These are phyloP conservation scores for Reticulitermes speratus DNA, from an alignment of 1,140 invertebrate species.

Conservation along the genomic window DNA sequence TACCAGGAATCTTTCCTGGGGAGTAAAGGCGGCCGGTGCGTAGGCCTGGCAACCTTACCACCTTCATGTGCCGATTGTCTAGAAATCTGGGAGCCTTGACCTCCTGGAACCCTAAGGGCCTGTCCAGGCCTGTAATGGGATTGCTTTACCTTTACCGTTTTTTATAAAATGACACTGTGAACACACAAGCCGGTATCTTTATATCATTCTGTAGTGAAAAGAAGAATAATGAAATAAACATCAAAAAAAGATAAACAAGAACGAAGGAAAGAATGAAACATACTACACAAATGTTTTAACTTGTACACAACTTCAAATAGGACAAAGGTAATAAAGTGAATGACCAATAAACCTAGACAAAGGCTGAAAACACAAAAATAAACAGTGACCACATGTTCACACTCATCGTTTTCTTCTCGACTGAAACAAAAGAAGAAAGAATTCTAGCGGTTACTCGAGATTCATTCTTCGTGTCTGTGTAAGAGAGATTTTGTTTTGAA, in stretches of 20 bases:
- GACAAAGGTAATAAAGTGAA: background rate
- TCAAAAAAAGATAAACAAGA: background rate
- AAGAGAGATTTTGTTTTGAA: background rate
- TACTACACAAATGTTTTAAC: constrained; percentile 19
- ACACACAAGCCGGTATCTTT: background rate
- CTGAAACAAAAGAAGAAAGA: background rate
- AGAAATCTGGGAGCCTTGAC: no score
- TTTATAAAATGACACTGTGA: background rate
- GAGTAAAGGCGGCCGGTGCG: no score
- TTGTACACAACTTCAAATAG: background rate
- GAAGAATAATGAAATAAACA: background rate
- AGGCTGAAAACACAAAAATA: background rate
- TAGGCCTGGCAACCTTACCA: no score
- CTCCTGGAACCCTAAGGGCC: no score
- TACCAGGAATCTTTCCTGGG: no score
- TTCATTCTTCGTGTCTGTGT: background rate
- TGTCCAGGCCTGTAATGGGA: no score
- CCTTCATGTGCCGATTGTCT: no score
- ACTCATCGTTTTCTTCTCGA: background rate
- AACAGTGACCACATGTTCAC: background rate
- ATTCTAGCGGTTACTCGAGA: background rate
- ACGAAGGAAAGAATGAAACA: background rate
- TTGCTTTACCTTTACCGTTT: no score
- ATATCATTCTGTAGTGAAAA: background rate
- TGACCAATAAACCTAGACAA: background rate